Evolutionary conservation across 64 coral and sea anemone genomes (phyloP).

Genomic region (Acropora yongei): DNA sequence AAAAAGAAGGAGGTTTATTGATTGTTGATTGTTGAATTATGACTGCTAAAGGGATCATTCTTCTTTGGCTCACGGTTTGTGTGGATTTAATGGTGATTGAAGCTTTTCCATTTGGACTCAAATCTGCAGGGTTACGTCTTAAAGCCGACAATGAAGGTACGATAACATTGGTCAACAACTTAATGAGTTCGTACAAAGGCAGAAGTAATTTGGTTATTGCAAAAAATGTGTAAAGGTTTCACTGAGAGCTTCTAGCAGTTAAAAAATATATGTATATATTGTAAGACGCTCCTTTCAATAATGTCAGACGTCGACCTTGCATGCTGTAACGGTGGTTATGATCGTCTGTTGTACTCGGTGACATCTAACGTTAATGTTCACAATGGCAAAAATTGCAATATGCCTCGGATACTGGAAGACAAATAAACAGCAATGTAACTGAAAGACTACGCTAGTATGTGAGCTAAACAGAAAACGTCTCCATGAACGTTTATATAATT

Average conservation of each 20-base stretch:
- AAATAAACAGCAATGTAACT: too few relatives aligned
- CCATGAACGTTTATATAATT: too few relatives aligned
- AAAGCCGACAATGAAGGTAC: background rate
- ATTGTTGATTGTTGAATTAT: background rate
- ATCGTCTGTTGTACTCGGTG: too few relatives aligned
- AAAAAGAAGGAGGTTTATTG: background rate
- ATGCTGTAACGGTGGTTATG: too few relatives aligned
- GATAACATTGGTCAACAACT: background rate
- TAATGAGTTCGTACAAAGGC: background rate
- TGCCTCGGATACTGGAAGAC: too few relatives aligned
- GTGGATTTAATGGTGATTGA: background rate
- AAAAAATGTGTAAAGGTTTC: background rate
- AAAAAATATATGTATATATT: background rate
- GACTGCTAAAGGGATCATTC: background rate
- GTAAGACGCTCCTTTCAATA: too few relatives aligned
- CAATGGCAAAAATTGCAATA: too few relatives aligned
- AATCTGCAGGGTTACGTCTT: background rate
- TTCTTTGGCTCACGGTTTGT: background rate
- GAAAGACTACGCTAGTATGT: too few relatives aligned
- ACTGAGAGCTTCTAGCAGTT: background rate
- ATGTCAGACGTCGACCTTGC: too few relatives aligned
- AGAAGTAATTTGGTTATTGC: background rate
- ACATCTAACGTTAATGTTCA: too few relatives aligned
- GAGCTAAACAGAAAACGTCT: too few relatives aligned
- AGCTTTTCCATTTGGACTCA: background rate